Base-by-base conservation (phyloP, 2,797 vertebrate species). In the Chlorospingus semifuscus region DNA sequence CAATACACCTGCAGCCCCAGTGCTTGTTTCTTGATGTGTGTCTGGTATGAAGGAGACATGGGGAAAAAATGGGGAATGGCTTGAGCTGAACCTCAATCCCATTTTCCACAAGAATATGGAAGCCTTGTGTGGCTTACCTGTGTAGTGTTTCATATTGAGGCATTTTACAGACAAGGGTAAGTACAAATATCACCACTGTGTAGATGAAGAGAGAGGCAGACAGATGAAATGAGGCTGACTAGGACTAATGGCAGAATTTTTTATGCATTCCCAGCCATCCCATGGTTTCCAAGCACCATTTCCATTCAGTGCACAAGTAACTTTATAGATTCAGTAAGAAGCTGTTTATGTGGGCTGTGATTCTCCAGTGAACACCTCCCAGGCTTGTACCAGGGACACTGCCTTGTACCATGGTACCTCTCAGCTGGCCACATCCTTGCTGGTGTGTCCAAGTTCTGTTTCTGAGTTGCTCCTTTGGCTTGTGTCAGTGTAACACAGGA, bases 141-240 rank as follows among this genome's bases (percentile, higher is more conserved):
- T 87, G 30, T 94, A 87, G 72, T 88, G 76, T 79, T 94, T 92
- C 39, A 27, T 79, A 36, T 6, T 88, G 93, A 89, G 85, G 66
- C 61, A 65, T 72, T 86, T 89, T 72, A 41, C 86, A 90, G 71
- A 34, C 15, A 10, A 19, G 29, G 96, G 96, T 95, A 97, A 96
- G 96, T 96, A 94, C 52, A 56, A 65, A 47, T 79, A 36, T 50
- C 46, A 47, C 29, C 29, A 8, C 57, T 90, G 57, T 77, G 27
- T n/a, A 80, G 64, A 7, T 34, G 13, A 50, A 70, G 79, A 65
- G 57, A 10, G 50, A 77, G 46, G 57, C 61, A 96, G 56, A 59
- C 42, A 87, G 68, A 14, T 87, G 46, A 83, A 87, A 78, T 41
- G 57, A 71, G 50, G 9, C 61, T 81, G 69, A 32, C 37, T 56